A percentile compares a stretch with the other conserved stretches of the same genome.
Evolutionary conservation across 1,140 invertebrate species (phyloP).

Genomic region (Aphelenchoides avenae): DNA sequence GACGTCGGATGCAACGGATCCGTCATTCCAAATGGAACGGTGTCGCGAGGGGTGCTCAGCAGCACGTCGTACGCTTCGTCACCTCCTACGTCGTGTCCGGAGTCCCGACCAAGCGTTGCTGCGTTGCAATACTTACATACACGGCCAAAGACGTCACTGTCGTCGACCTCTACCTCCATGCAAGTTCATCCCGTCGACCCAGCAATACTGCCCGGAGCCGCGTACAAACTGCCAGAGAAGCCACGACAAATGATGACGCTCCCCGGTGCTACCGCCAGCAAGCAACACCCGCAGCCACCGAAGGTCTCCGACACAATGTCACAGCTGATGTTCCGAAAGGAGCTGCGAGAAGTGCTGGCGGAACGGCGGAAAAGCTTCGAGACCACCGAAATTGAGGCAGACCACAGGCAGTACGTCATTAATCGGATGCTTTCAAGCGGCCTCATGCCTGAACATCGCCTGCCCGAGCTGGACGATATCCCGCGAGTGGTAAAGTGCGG

Average conservation of each 20-base stretch:
- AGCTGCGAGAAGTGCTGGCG: conserved; percentile 44
- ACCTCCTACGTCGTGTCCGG: conserved; percentile 1
- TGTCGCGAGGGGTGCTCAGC: no score
- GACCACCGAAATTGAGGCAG: conserved; percentile 56
- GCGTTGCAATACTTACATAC: no score
- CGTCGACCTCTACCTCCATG: no score
- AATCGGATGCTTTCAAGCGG: conserved; percentile 49
- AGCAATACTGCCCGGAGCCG: conserved; percentile 51
- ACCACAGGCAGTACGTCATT: conserved; percentile 54
- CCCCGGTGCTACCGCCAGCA: not conserved
- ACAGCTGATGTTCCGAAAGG: conserved; percentile 53
- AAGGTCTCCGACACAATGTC: conserved; percentile 21
- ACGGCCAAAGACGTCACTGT: no score
- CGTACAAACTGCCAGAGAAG: conserved; percentile 36
- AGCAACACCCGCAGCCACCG: conserved; percentile 16
- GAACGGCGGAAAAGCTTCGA: conserved; percentile 39
- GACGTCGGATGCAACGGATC: conserved; percentile 12
- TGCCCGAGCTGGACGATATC: conserved; percentile 23
- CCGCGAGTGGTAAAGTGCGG: conserved; percentile 42
- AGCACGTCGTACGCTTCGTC: conserved; percentile 7
- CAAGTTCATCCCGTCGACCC: conserved; percentile 42
- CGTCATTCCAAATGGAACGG: not conserved
- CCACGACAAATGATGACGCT: conserved; percentile 6
- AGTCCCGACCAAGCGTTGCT: conserved; percentile 3
- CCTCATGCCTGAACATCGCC: conserved; percentile 38